A percentile compares a stretch with the other conserved stretches of the same genome.
These are phyloP conservation scores for Cynopterus brachyotis DNA, from an alignment of 2,113 vertebrate genomes.

Conservation along the genomic window DNA sequence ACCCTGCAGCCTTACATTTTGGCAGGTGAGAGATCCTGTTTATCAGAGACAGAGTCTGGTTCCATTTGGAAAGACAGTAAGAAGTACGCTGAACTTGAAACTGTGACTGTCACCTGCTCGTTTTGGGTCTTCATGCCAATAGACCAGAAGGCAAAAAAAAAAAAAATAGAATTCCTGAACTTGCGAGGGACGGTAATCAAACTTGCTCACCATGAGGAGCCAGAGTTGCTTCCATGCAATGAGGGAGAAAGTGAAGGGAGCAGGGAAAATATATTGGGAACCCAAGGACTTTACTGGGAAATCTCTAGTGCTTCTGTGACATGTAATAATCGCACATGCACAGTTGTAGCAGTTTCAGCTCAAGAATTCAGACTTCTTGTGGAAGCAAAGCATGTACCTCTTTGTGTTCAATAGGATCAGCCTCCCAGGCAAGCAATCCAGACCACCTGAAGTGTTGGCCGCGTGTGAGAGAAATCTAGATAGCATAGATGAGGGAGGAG, in stretches of 20 bases:
- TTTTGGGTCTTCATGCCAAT: not conserved
- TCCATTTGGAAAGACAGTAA: not conserved
- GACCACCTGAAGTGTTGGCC: not conserved
- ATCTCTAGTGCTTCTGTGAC: not conserved
- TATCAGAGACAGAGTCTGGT: not conserved
- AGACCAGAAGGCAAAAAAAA: not conserved
- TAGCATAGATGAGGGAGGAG: not conserved
- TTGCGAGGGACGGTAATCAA: not conserved
- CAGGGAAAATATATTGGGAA: not conserved
- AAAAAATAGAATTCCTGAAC: not conserved
- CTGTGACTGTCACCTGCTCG: not conserved
- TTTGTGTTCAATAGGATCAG: no score
- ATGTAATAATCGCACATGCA: not conserved
- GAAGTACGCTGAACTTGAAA: not conserved
- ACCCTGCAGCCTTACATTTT: not conserved
- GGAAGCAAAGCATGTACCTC: no score
- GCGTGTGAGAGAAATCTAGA: not conserved
- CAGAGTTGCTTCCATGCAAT: not conserved
- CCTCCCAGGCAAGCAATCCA: not conserved
- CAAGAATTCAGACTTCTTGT: not conserved
- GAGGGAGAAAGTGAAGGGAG: no score
- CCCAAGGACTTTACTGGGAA: not conserved
- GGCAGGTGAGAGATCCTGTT: not conserved
- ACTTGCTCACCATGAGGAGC: not conserved
- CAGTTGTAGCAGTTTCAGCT: not conserved